Evolutionary conservation across 2,113 vertebrate genomes (phyloP).

Genomic region (Nothoprocta perdicaria): DNA sequence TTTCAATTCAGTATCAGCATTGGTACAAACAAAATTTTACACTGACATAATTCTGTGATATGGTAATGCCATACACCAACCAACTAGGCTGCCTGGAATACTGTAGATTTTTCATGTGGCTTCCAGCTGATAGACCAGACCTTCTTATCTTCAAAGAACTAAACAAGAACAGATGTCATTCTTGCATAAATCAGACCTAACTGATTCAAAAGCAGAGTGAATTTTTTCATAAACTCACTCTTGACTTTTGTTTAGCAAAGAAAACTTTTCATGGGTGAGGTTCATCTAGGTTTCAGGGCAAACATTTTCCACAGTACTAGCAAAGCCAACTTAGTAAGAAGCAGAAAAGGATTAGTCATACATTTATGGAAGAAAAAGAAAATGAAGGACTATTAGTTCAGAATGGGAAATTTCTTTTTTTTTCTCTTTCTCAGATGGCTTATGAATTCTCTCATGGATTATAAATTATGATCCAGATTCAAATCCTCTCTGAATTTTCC

Average conservation of each 20-base stretch:
- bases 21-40: not conserved
- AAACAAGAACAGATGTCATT: not conserved
- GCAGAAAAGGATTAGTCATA: not conserved
- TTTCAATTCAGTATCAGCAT: not conserved
- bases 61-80: not conserved
- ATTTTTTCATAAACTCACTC: not conserved
- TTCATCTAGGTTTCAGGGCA: not conserved
- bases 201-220: not conserved
- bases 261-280: not conserved
- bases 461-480: not conserved
- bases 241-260: not conserved
- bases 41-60: rapidly evolving
- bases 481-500: not conserved
- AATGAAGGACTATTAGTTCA: not conserved
- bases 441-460: not conserved
- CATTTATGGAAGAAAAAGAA: not conserved
- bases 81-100: not conserved
- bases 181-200: not conserved
- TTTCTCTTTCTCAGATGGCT: not conserved
- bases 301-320: not conserved
- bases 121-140: not conserved
- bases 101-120: not conserved
- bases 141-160: not conserved
- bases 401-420: not conserved
- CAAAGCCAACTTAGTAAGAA: not conserved